phyloP scores from a whole-genome alignment of 2,113 vertebrate genomes.

The Mesitornis unicolor region DNA sequence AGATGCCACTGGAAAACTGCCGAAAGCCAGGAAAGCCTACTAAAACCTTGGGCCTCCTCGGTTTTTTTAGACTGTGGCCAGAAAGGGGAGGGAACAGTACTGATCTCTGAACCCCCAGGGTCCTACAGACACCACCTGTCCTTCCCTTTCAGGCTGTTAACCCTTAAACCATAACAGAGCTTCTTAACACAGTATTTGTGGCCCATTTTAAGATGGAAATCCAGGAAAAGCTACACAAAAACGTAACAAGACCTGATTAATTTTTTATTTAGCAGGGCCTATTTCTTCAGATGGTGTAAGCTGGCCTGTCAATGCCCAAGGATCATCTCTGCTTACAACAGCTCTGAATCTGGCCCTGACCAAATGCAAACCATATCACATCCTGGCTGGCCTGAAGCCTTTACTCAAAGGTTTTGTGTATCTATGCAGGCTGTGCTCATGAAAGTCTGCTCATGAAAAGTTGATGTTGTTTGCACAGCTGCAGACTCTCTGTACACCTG shows the following conservation, averaged over 20 bases:
- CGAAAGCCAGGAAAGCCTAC: too few species aligned
- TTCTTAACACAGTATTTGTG: not conserved
- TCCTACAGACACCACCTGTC: too few species aligned
- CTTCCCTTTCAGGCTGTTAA: too few species aligned
- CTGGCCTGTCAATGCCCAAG: not conserved
- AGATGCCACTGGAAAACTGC: too few species aligned
- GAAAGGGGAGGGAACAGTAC: too few species aligned
- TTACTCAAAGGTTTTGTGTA: not conserved
- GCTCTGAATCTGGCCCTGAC: not conserved
- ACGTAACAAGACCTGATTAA: not conserved
- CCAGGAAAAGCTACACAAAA: not conserved
- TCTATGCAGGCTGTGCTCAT: not conserved
- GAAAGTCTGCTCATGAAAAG: not conserved
- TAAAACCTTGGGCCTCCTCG: too few species aligned
- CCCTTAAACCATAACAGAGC: too few species aligned
- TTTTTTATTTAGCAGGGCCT: not conserved
- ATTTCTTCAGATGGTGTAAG: not conserved
- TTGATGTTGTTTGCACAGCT: slow-evolving; percentile 24
- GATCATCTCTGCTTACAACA: not conserved
- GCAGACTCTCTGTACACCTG: not conserved
- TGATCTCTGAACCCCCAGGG: too few species aligned
- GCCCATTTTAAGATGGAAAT: not conserved
- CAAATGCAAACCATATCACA: accelerated
- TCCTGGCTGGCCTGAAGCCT: not conserved
- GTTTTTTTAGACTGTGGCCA: too few species aligned